Percentiles rank a stretch among this genome's conserved stretches.
phyloP scores from a whole-genome alignment of 1,140 invertebrate genomes.

The Dreissena rostriformis region DNA sequence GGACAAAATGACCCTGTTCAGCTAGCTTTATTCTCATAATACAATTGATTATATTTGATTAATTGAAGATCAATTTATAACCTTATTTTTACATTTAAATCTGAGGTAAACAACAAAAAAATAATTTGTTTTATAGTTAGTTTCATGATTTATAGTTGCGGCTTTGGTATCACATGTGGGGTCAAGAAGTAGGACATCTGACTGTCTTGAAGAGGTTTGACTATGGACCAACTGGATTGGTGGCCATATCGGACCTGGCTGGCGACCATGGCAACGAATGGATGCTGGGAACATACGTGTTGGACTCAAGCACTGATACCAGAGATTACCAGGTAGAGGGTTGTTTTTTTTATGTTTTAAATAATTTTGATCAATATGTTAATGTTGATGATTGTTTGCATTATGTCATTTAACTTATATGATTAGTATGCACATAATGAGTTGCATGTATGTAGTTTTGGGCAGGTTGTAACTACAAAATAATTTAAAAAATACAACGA shows the following conservation, averaged over 20 bases:
- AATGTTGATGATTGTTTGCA: conserved; percentile 8
- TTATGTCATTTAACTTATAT: neutral
- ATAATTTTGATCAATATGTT: neutral
- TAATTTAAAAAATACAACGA: too few relatives aligned
- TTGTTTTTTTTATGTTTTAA: neutral
- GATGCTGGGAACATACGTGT: conserved; percentile 56
- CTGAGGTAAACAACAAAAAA: too few relatives aligned
- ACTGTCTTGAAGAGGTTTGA: conserved; percentile 59
- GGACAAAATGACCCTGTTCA: too few relatives aligned
- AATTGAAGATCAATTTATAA: too few relatives aligned
- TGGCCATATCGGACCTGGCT: conserved; percentile 51
- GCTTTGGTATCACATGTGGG: conserved; percentile 75
- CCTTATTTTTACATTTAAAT: too few relatives aligned
- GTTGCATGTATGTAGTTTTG: too few relatives aligned
- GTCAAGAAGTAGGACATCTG: conserved; percentile 59
- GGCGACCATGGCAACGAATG: conserved; percentile 71
- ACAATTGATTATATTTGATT: too few relatives aligned
- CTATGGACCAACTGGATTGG: conserved; percentile 54
- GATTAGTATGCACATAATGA: too few relatives aligned
- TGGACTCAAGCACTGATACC: conserved; percentile 38
- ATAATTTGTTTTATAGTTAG: too few relatives aligned
- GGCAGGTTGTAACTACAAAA: too few relatives aligned
- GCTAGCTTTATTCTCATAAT: too few relatives aligned
- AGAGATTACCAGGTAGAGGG: conserved; percentile 62
- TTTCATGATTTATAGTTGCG: conserved; percentile 51